Evolutionary conservation across 2,888 invertebrate genomes (phyloP).

Genomic region (Congeria kusceri): DNA sequence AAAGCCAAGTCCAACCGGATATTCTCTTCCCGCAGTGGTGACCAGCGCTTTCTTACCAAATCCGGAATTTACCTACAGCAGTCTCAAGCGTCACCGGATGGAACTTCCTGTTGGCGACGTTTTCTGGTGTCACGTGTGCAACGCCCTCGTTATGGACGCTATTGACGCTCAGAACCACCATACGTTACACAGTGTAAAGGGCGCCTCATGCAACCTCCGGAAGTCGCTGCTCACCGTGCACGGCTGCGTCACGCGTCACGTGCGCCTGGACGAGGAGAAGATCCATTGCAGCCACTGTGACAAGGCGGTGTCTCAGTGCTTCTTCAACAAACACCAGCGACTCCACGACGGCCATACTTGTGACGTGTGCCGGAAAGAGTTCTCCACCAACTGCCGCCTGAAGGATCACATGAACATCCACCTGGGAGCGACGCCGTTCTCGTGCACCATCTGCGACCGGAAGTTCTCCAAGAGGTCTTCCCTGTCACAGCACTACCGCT

Average conservation of each 20-base stretch:
- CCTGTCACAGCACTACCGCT: conserved; percentile 58
- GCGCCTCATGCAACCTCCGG: conserved; percentile 38
- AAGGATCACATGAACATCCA: conserved; percentile 59
- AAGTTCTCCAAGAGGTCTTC: conserved; percentile 58
- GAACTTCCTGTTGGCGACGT: not conserved
- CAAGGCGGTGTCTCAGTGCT: conserved; percentile 54
- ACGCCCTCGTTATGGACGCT: conserved; percentile 38
- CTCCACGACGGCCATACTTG: conserved; percentile 63
- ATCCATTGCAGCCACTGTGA: conserved; percentile 56
- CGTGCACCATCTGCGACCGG: conserved; percentile 51
- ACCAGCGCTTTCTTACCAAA: conserved; percentile 7
- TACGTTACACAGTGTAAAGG: conserved; percentile 28
- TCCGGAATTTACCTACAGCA: not conserved
- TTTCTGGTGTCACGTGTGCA: conserved; percentile 63
- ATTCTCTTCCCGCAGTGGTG: conserved; percentile 14
- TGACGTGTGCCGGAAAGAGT: conserved; percentile 48
- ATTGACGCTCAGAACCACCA: conserved; percentile 48
- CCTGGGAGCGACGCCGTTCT: conserved; percentile 41
- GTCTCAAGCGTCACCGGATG: not conserved
- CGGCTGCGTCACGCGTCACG: conserved; percentile 49
- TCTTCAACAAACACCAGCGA: conserved; percentile 58
- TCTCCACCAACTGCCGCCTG: conserved; percentile 57
- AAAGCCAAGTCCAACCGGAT: not conserved
- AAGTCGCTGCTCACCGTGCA: conserved; percentile 27
- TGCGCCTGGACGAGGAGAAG: conserved; percentile 35